A percentile compares a stretch with the other conserved stretches of the same genome.
phyloP scores from a whole-genome alignment of 2,113 vertebrate species.

The Neolamprologus brichardi region DNA sequence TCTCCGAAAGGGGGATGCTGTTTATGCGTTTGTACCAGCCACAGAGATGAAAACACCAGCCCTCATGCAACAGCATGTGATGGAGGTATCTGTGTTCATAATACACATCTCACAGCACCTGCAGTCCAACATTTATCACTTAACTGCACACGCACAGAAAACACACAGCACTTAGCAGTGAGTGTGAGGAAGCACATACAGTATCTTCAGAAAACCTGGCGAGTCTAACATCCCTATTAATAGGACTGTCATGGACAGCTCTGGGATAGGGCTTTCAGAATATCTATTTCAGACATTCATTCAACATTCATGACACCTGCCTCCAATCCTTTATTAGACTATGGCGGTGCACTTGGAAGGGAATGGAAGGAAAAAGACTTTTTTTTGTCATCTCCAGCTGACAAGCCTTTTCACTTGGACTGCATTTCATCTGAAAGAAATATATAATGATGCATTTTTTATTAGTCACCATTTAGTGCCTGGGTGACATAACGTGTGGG shows the following conservation, averaged over 20 bases:
- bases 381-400: background rate
- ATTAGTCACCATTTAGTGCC: background rate
- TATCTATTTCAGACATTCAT: conserved; percentile 70
- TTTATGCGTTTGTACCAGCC: background rate
- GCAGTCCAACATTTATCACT: conserved; percentile 37
- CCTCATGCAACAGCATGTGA: conserved; percentile 49
- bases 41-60: conserved; percentile 18
- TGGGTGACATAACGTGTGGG: background rate
- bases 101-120: conserved; percentile 1
- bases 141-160: conserved; percentile 18
- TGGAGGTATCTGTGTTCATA: conserved; percentile 1
- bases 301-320: conserved; percentile 67
- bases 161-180: conserved; percentile 35
- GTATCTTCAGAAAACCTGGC: conserved; percentile 19
- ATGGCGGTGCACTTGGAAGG: background rate
- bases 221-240: conserved; percentile 48
- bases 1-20: background rate
- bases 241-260: conserved; percentile 46
- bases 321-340: conserved; percentile 45
- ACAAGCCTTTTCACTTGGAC: conserved; percentile 30
- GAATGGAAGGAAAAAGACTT: background rate
- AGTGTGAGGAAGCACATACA: conserved; percentile 41
- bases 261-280: conserved; percentile 63
- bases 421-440: background rate
- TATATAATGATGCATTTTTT: background rate